Evolutionary conservation across 2,888 invertebrate genomes (phyloP).

Genomic region (Amphipyra berbera): DNA sequence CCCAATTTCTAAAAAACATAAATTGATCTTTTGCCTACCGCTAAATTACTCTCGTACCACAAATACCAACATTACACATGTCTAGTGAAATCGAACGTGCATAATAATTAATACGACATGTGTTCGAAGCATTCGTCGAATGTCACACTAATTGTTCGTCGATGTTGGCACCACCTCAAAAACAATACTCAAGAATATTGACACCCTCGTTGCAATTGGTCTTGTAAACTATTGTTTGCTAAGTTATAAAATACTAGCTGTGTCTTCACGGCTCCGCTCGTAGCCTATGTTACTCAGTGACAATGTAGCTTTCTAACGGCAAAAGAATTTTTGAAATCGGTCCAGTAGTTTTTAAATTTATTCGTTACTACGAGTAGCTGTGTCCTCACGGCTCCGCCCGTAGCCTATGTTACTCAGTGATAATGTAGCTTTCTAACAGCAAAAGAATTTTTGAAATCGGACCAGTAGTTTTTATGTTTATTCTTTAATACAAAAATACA

Average conservation of each 20-base stretch:
- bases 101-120: constrained; percentile 42
- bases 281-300: no score
- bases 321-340: no score
- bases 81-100: constrained; percentile 31
- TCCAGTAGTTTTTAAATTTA: no score
- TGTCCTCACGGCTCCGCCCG: no score
- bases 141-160: constrained; percentile 58
- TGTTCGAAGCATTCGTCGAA: constrained; percentile 48
- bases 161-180: constrained; percentile 55
- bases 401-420: no score
- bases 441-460: no score
- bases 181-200: constrained; percentile 46
- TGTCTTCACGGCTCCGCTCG: no score
- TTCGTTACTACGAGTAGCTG: no score
- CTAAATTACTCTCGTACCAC: constrained; percentile 3
- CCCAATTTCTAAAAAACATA: neutral
- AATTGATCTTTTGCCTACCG: neutral
- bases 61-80: constrained; percentile 18
- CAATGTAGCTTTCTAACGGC: no score
- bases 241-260: constrained; percentile 19
- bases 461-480: no score
- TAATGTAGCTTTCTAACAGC: no score
- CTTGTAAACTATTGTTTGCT: constrained; percentile 24
- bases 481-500: no score
- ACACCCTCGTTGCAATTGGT: constrained; percentile 43